Evolutionary conservation across 2,888 invertebrate species (phyloP).

Genomic region (Hydraecia micacea): DNA sequence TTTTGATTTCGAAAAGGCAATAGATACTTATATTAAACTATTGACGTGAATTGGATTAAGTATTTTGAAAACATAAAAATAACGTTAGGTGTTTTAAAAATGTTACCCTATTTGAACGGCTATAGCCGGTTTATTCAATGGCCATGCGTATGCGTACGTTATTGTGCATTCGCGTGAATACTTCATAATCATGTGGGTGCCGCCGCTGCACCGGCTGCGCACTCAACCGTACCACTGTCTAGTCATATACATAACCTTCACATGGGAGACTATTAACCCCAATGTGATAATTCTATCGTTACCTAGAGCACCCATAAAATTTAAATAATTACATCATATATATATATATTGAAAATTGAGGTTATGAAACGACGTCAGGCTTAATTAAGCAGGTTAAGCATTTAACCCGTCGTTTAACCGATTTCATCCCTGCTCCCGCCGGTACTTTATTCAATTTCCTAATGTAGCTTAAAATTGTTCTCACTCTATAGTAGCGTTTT

Average conservation of each 20-base stretch:
- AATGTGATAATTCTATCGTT: slow-evolving; percentile 55
- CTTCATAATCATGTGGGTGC: slow-evolving; percentile 63
- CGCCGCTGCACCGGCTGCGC: slow-evolving; percentile 50
- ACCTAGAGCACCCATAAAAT: slow-evolving; percentile 54
- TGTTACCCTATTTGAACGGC: slow-evolving; percentile 8
- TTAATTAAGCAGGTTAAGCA: slow-evolving; percentile 52
- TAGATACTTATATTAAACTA: not conserved
- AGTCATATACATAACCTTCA: slow-evolving; percentile 41
- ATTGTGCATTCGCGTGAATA: slow-evolving; percentile 74
- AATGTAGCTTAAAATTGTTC: slow-evolving; percentile 41
- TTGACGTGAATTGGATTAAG: not conserved
- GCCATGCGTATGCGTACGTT: slow-evolving; percentile 54
- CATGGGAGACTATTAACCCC: slow-evolving; percentile 50
- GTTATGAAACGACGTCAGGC: slow-evolving; percentile 40
- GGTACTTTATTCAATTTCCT: slow-evolving; percentile 35
- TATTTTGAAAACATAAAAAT: slow-evolving; percentile 1
- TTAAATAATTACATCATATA: slow-evolving; percentile 59
- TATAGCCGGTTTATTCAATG: slow-evolving; percentile 36
- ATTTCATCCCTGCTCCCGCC: slow-evolving; percentile 11
- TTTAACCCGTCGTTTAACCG: slow-evolving; percentile 47
- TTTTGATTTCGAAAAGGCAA: not conserved
- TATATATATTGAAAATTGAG: slow-evolving; percentile 55
- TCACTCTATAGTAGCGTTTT: slow-evolving; percentile 18
- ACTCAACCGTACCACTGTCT: slow-evolving; percentile 28
- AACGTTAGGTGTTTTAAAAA: slow-evolving; percentile 17